A percentile compares a stretch with the other conserved stretches of the same genome.
phyloP scores from a whole-genome alignment of 2,113 vertebrate genomes.

The Panthera tigris region DNA sequence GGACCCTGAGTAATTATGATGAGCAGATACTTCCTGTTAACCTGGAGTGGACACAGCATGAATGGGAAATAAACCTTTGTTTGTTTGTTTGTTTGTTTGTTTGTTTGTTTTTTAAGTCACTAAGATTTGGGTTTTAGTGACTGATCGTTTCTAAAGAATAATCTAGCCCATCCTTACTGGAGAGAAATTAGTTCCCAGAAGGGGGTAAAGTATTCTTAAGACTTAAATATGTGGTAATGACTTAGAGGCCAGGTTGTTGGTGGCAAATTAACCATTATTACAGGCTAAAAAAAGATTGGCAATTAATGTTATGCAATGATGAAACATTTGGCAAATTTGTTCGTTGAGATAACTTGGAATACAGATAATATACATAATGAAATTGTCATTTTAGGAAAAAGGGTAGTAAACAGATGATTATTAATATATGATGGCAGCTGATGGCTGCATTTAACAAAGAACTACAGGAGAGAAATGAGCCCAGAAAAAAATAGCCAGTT shows the following conservation, averaged over 20 bases:
- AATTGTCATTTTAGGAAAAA: not conserved
- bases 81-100: not conserved
- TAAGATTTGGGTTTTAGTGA: not conserved
- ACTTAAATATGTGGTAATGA: not conserved
- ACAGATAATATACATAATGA: not conserved
- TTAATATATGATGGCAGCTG: not conserved
- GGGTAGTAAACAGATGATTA: not conserved
- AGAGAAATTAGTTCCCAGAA: constrained; percentile 8
- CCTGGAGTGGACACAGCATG: not conserved
- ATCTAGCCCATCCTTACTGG: not conserved
- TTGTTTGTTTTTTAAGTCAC: not conserved
- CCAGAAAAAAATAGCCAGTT: not conserved
- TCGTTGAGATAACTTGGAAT: not conserved
- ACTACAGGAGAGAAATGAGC: not conserved
- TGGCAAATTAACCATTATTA: constrained; percentile 15
- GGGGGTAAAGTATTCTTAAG: not conserved
- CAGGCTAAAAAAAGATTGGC: not conserved
- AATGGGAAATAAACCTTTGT: not conserved
- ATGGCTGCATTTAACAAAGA: not conserved
- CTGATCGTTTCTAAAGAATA: not conserved
- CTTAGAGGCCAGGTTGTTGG: not conserved
- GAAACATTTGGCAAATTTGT: not conserved
- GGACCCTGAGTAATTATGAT: not conserved
- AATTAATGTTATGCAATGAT: not conserved
- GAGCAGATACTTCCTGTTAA: not conserved